These are phyloP conservation scores for Megathymus violae DNA, from an alignment of 1,140 invertebrate genomes.

Conservation along the genomic window DNA sequence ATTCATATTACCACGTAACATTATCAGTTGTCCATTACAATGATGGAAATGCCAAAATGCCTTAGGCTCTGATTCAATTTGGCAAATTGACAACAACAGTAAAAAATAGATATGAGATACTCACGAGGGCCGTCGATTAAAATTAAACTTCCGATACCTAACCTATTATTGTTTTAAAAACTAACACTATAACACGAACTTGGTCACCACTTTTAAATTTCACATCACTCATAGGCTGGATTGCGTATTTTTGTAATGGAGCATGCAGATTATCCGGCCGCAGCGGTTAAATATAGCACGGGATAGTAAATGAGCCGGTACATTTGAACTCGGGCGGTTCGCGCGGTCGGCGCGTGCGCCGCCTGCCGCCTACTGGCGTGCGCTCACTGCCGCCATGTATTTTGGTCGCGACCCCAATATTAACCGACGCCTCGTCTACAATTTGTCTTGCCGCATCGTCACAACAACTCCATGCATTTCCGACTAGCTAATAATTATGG, in stretches of 20 bases:
- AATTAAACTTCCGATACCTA: conserved; percentile 58
- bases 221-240: conserved; percentile 63
- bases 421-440: conserved; percentile 73
- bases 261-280: conserved; percentile 73
- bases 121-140: conserved; percentile 63
- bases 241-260: conserved; percentile 67
- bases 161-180: conserved; percentile 39
- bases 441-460: conserved; percentile 80
- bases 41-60: conserved; percentile 45
- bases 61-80: conserved; percentile 52
- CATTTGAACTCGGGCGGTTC: conserved; percentile 58
- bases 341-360: conserved; percentile 79
- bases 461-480: conserved; percentile 62
- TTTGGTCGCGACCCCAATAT: conserved; percentile 80
- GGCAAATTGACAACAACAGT: conserved; percentile 70
- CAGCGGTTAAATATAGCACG: conserved; percentile 77
- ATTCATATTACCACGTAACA: conserved; percentile 25
- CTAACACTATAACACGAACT: conserved; percentile 46
- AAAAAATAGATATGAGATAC: conserved; percentile 72
- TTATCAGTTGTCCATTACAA: conserved; percentile 35
- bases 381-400: conserved; percentile 69
- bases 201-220: conserved; percentile 42
- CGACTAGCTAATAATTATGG: conserved; percentile 39
- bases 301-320: conserved; percentile 69
- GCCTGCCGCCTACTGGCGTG: conserved; percentile 75